phyloP scores from a whole-genome alignment of 2,113 vertebrate species.

The Henicopernis longicauda region DNA sequence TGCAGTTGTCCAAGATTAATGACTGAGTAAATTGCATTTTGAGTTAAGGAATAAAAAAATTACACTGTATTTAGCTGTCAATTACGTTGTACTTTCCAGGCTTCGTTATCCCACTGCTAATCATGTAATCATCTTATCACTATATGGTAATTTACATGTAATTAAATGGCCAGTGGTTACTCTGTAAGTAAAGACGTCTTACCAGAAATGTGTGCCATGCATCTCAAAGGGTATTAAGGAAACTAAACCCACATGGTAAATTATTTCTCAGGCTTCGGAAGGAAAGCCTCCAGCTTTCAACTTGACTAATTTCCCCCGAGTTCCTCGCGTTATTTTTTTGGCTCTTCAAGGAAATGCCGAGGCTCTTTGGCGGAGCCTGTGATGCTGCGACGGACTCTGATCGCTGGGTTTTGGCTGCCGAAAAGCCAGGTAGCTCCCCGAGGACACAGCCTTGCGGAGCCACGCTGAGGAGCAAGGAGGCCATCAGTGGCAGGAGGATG shows the following conservation, averaged over 20 bases:
- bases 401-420: background rate
- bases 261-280: background rate
- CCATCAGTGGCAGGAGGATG: background rate
- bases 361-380: background rate
- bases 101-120: background rate
- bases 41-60: background rate
- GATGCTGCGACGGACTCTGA: fast-evolving
- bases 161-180: background rate
- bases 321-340: background rate
- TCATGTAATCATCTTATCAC: background rate
- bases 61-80: background rate
- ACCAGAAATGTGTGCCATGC: background rate
- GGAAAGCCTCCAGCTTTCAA: background rate
- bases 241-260: background rate
- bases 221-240: background rate
- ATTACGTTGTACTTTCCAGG: background rate
- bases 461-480: background rate
- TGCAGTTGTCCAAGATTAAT: background rate
- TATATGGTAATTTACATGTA: background rate
- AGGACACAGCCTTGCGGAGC: background rate
- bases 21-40: background rate
- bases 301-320: background rate
- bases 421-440: background rate
- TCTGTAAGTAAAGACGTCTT: background rate
- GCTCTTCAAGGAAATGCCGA: background rate